Evolutionary conservation across 2,888 invertebrate species (phyloP).

Genomic region (Pasiphila rectangulata): DNA sequence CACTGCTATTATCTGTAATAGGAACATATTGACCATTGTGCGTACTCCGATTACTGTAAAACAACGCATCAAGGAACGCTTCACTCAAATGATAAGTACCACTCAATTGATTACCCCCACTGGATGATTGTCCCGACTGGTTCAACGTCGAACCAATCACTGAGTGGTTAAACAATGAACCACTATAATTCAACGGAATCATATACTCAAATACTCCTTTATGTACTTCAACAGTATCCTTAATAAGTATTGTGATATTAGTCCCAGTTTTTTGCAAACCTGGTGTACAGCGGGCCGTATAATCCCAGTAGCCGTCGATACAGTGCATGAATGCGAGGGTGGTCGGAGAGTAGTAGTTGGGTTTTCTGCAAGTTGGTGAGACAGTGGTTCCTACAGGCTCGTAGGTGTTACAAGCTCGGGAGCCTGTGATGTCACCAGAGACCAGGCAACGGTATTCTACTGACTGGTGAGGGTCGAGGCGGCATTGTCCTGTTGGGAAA

Average conservation of each 20-base stretch:
- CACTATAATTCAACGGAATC: neutral
- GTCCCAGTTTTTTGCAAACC: conserved; percentile 43
- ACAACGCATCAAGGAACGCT: neutral
- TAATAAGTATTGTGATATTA: conserved; percentile 52
- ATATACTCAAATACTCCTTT: conserved; percentile 31
- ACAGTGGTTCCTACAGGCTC: conserved; percentile 13
- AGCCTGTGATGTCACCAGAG: neutral
- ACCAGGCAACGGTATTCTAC: conserved; percentile 18
- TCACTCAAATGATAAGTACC: neutral
- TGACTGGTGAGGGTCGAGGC: conserved; percentile 10
- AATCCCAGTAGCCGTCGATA: conserved; percentile 29
- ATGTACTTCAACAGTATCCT: conserved; percentile 47
- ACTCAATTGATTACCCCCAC: neutral
- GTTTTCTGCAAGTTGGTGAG: conserved; percentile 14
- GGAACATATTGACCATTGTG: conserved; percentile 13
- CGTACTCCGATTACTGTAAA: neutral
- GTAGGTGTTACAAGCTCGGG: conserved; percentile 8
- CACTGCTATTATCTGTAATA: neutral
- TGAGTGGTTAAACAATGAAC: too few relatives aligned
- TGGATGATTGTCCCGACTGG: neutral
- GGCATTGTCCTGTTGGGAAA: conserved; percentile 24
- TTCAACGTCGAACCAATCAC: too few relatives aligned
- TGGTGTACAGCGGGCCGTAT: conserved; percentile 21
- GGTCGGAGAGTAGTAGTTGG: conserved; percentile 15
- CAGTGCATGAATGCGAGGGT: conserved; percentile 20